Evolutionary conservation across 2,888 invertebrate genomes (phyloP).

Genomic region (Melolontha melolontha): DNA sequence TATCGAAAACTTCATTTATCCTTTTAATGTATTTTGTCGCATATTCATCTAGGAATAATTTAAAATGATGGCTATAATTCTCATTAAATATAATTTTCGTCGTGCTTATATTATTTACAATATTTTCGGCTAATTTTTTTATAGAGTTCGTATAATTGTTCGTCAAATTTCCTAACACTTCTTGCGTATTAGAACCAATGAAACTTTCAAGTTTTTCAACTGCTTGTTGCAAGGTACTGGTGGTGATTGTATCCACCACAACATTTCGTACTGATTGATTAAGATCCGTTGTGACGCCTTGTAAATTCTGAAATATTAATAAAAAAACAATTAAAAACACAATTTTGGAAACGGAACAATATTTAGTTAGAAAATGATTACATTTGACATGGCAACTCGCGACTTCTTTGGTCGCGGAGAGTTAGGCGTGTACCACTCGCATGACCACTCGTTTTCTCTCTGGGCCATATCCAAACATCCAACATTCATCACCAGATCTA

Average conservation of each 20-base stretch:
- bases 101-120: slow-evolving; percentile 1
- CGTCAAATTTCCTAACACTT: slow-evolving; percentile 2
- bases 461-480: no score
- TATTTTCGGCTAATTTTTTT: slow-evolving; percentile 6
- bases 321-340: background rate
- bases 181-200: background rate
- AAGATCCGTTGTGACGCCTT: no score
- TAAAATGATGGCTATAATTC: background rate
- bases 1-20: slow-evolving; percentile 1
- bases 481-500: no score
- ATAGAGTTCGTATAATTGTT: slow-evolving; percentile 6
- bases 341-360: no score
- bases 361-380: no score
- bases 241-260: no score
- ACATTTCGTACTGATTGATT: no score
- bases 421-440: no score
- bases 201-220: slow-evolving; percentile 9
- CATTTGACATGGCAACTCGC: no score
- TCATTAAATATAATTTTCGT: slow-evolving; percentile 13
- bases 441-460: no score
- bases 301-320: slow-evolving; percentile 1
- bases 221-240: background rate
- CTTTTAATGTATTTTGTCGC: background rate
- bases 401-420: no score
- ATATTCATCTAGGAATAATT: slow-evolving; percentile 21